These are phyloP conservation scores for Poeciliopsis prolifica DNA, from an alignment of 2,113 vertebrate species.

Conservation along the genomic window DNA sequence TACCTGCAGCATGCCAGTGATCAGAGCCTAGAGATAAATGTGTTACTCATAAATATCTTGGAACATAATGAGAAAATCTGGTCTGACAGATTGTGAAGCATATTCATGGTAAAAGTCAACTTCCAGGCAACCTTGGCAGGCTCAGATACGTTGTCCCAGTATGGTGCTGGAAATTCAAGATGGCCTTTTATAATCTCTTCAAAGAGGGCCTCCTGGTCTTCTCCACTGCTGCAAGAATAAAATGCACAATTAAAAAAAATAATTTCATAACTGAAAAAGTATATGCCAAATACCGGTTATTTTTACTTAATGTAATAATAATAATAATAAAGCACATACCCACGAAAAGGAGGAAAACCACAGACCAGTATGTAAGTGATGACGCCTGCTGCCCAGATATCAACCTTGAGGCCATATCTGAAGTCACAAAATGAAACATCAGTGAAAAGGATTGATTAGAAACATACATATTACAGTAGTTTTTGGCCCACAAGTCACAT, in stretches of 20 bases:
- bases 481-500: background rate
- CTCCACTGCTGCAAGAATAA: conserved; percentile 80
- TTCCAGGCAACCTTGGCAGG: conserved; percentile 86
- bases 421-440: conserved; percentile 32
- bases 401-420: conserved; percentile 97
- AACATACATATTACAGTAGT: background rate
- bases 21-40: conserved; percentile 84
- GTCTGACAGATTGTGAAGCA: background rate
- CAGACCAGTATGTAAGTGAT: conserved; percentile 97
- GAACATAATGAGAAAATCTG: conserved; percentile 1
- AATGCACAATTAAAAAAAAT: background rate
- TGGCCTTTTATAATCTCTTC: conserved; percentile 93
- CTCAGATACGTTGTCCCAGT: conserved; percentile 95
- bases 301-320: background rate
- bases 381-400: conserved; percentile 97
- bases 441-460: background rate
- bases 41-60: background rate
- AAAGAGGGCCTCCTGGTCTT: conserved; percentile 93
- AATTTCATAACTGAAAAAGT: background rate
- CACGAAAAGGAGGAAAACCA: conserved; percentile 95
- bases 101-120: background rate
- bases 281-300: background rate
- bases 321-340: conserved; percentile 78
- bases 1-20: conserved; percentile 93
- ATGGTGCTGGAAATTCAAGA: conserved; percentile 91